Conservation (phyloP, 2,113 vertebrate genomes). For the Pseudorasbora parva region DNA sequence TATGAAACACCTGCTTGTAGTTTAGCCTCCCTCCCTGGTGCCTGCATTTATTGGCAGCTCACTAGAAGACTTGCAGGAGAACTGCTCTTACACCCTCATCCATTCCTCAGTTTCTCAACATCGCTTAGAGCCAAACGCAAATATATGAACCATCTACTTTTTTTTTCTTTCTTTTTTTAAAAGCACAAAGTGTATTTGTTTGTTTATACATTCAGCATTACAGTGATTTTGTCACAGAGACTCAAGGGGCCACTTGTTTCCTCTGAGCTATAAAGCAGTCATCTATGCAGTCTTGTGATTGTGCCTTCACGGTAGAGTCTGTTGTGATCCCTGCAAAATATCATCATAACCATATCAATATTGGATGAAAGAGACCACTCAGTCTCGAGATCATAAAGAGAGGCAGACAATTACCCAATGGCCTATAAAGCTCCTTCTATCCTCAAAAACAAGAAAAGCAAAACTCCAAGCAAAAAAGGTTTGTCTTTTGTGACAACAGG, state of each 20-base stretch:
- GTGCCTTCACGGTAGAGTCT: not conserved
- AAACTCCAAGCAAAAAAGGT: too few relatives aligned
- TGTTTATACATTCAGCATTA: conserved; percentile 1
- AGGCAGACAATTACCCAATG: too few relatives aligned
- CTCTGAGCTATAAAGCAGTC: not conserved
- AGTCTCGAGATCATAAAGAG: conserved; percentile 9
- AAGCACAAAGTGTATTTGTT: conserved; percentile 19
- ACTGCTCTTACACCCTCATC: conserved; percentile 4
- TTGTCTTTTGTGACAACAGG: too few relatives aligned
- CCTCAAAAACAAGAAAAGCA: too few relatives aligned
- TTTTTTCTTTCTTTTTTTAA: conserved; percentile 1
- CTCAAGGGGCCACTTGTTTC: not conserved
- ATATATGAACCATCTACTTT: not conserved
- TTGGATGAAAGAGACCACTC: not conserved
- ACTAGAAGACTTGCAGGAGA: conserved; percentile 32
- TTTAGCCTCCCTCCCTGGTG: conserved; percentile 40
- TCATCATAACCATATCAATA: conserved; percentile 8
- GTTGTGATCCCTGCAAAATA: not conserved
- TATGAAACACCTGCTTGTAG: conserved; percentile 57
- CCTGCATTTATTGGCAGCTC: conserved; percentile 44
- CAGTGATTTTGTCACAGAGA: not conserved
- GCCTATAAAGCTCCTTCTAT: too few relatives aligned
- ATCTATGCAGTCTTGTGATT: conserved; percentile 4
- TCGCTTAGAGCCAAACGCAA: not conserved
- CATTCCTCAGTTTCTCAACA: not conserved